Percentiles rank a stretch among this genome's conserved stretches.
Conservation (phyloP, 2,888 invertebrate genomes). For the Eugnorisma glareosa region DNA sequence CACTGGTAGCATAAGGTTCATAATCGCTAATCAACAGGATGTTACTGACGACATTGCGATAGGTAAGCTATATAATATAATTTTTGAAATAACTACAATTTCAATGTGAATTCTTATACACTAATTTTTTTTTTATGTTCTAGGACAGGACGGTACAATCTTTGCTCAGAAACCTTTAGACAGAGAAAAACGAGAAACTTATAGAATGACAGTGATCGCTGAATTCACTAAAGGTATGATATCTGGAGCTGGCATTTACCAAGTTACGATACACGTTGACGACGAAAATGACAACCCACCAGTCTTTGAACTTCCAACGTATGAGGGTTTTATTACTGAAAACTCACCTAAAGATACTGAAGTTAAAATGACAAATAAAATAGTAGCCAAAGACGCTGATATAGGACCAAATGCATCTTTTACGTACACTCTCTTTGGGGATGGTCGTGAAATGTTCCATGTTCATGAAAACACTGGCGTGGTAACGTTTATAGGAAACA, state of each 20-base stretch:
- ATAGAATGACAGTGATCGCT: conserved; percentile 94
- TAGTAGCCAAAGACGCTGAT: conserved; percentile 94
- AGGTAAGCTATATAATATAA: conserved; percentile 80
- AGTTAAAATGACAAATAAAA: conserved; percentile 92
- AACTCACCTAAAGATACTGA: conserved; percentile 93
- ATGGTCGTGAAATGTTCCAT: conserved; percentile 93
- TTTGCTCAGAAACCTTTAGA: conserved; percentile 94
- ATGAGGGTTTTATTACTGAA: conserved; percentile 95
- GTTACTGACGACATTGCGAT: conserved; percentile 95
- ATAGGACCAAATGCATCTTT: conserved; percentile 93
- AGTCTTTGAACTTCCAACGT: conserved; percentile 92
- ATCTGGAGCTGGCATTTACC: conserved; percentile 94
- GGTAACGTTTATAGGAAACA: conserved; percentile 90
- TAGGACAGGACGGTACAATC: conserved; percentile 93
- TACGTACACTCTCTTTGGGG: conserved; percentile 93
- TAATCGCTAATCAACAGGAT: conserved; percentile 96
- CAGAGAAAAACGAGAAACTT: conserved; percentile 93
- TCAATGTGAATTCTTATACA: not conserved
- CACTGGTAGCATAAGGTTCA: conserved; percentile 91
- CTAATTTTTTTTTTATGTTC: conserved; percentile 52
- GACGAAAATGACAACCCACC: conserved; percentile 97
- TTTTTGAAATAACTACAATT: not conserved
- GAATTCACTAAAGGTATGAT: conserved; percentile 93
- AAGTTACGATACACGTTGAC: conserved; percentile 94
- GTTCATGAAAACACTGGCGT: conserved; percentile 92